phyloP scores from a whole-genome alignment of 1,140 invertebrate genomes.

The Lepidotrigona ventralis region DNA sequence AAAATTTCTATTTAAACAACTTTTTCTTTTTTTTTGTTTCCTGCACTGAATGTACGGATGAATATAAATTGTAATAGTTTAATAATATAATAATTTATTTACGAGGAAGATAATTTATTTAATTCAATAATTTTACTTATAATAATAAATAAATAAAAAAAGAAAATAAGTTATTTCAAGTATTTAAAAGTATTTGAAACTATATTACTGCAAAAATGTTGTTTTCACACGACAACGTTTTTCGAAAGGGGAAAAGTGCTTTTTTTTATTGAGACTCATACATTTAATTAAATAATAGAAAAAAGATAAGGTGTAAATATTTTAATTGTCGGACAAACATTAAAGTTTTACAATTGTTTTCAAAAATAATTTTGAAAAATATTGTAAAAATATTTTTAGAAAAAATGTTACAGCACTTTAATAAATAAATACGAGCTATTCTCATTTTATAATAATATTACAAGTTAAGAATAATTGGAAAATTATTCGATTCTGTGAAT shows the following conservation, averaged over 20 bases:
- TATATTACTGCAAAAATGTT: neutral
- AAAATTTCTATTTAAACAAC: neutral
- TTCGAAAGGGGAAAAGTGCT: neutral
- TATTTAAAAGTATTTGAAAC: neutral
- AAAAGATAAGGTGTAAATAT: too few relatives aligned
- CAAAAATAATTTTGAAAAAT: neutral
- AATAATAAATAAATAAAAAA: neutral
- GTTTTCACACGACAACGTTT: neutral
- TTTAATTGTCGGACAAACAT: neutral
- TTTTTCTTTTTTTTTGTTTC: neutral
- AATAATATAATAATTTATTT: neutral
- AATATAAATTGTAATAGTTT: neutral
- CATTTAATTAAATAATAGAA: neutral
- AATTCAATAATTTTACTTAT: neutral
- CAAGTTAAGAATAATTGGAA: neutral
- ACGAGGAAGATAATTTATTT: neutral
- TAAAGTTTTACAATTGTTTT: neutral
- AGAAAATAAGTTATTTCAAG: neutral
- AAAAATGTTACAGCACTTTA: neutral
- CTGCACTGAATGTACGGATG: neutral
- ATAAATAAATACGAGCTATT: neutral
- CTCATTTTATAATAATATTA: neutral
- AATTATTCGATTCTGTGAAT: conserved; percentile 11
- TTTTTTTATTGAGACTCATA: neutral
- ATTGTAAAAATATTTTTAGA: neutral